phyloP scores from a whole-genome alignment of 2,113 vertebrate genomes.

The Plecotus auritus region DNA sequence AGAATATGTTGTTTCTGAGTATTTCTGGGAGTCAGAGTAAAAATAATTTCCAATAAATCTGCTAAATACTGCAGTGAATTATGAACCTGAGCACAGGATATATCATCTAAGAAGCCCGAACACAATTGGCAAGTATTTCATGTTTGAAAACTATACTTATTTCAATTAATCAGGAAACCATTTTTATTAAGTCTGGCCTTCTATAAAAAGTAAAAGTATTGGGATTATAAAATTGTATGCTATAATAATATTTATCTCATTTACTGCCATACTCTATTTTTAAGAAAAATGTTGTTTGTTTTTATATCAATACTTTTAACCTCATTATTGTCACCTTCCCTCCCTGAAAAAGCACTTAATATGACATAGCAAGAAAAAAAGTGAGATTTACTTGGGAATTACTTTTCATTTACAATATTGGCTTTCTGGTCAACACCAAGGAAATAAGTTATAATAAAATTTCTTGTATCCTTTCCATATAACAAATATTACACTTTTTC shows the following conservation, averaged over 20 bases:
- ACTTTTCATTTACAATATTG: constrained; percentile 33
- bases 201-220: constrained; percentile 12
- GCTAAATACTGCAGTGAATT: constrained; percentile 18
- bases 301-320: background rate
- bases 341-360: background rate
- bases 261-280: background rate
- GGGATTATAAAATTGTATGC: background rate
- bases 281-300: background rate
- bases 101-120: background rate
- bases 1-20: constrained; percentile 46
- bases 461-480: background rate
- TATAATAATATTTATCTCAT: background rate
- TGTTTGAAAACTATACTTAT: constrained; percentile 40
- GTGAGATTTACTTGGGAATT: background rate
- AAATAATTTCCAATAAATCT: constrained; percentile 26
- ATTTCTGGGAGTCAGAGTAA: background rate
- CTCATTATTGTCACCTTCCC: background rate
- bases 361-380: background rate
- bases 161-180: background rate
- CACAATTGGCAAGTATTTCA: constrained; percentile 1
- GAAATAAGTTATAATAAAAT: background rate
- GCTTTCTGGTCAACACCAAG: background rate
- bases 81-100: constrained; percentile 5
- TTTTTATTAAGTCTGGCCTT: background rate
- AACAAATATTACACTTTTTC: constrained; percentile 4